Evolutionary conservation across 1,140 invertebrate species (phyloP), one percentile per base, ranked within the genome.

Genomic region (Cherax quadricarinatus): DNA sequence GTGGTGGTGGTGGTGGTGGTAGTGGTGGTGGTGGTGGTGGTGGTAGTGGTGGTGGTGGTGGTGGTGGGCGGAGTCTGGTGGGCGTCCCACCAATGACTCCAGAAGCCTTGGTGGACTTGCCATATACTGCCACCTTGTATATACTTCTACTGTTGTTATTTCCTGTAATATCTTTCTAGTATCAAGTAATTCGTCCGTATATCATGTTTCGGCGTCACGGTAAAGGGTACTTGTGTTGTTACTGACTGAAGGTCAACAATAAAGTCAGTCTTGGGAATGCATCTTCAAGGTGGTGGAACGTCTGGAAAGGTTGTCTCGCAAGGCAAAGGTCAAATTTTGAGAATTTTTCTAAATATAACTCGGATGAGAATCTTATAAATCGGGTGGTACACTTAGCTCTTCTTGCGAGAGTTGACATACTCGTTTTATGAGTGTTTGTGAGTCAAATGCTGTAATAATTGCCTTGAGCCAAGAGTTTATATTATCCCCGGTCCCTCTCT

Each of bases 301-400:
- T 70, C 66, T 70, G 66, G 66, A 6, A 41, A 70, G 66, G 86
- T 12, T 79, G 10, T 81, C 85, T 75, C 86, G 41, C 86, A 88
- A 88, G 86, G 75, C 86, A 88, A 88, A 88, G 86, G 86, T 88
- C 86, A 88, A 88, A 75, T 57, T 81, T 81, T 57, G 48, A 78
- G 86, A 75, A 88, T 80, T 88, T 57, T 80, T 5, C 18, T 81
- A 53, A 53, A 53, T 84, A 16, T 24, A 30, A 75, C 24, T 30
- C 9, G 4, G 30, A 12, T 30, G 30, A 30, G 1, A 21, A 16
- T 5, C 62, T 5, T 18, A 12, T 2, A 75, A 3, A 75, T 30
- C n/a, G 7, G n/a, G n/a, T 30, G 16, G 21, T 30, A 30, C n/a
- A 66, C 18, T 16, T 16, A 18, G 62, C 62, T 21, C 14, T 66